phyloP scores from a whole-genome alignment of 1,140 invertebrate species.

The Lasioglossum baleicum region DNA sequence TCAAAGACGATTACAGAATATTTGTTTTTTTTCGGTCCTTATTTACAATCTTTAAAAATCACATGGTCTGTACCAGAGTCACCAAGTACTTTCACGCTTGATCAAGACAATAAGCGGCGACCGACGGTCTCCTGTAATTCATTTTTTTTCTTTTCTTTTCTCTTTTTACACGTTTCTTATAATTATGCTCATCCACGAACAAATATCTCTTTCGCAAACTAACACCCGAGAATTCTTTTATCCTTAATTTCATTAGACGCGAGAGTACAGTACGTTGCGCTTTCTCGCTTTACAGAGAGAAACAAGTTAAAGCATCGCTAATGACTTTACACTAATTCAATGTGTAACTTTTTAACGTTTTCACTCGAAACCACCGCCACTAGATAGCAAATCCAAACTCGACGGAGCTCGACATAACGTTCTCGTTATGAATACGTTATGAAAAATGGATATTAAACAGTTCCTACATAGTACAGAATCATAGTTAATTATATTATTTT shows the following conservation, averaged over 20 bases:
- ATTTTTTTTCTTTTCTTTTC: no score
- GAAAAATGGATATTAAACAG: constrained; percentile 25
- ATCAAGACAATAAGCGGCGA: constrained; percentile 12
- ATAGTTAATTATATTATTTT: no score
- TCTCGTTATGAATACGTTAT: constrained; percentile 11
- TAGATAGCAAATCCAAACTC: not conserved
- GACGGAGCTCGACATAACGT: constrained; percentile 22
- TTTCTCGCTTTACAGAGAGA: not conserved
- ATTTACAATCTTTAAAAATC: constrained; percentile 50
- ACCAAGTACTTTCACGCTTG: constrained; percentile 25
- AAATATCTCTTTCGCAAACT: not conserved
- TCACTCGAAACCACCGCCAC: not conserved
- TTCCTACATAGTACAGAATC: not conserved
- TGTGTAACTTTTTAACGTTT: not conserved
- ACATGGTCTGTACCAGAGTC: constrained; percentile 36
- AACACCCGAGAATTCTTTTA: constrained; percentile 29
- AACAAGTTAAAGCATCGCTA: not conserved
- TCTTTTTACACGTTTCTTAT: constrained; percentile 1
- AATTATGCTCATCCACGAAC: not conserved
- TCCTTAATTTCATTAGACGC: constrained; percentile 12
- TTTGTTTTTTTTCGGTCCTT: constrained; percentile 8
- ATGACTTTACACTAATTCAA: not conserved
- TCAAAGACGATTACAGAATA: constrained; percentile 49
- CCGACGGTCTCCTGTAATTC: not conserved
- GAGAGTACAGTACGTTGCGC: not conserved